Conservation (phyloP, 2,113 vertebrate species). For the Lagopus muta region DNA sequence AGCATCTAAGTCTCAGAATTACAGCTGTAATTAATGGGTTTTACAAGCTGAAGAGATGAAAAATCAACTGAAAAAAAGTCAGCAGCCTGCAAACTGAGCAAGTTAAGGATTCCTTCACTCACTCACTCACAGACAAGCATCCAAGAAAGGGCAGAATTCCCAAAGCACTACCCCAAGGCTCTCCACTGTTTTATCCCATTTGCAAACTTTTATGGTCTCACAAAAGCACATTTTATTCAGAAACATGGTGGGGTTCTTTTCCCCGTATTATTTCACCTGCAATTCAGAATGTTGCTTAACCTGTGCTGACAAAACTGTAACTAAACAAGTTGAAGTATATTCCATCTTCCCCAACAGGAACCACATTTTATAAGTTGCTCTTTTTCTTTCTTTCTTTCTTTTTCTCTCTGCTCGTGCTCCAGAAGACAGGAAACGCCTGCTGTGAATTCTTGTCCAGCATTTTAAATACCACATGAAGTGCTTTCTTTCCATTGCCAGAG, state of each 20-base stretch:
- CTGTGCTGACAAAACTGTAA: not conserved
- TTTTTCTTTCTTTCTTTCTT: not conserved
- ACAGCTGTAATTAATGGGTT: slow-evolving; percentile 9
- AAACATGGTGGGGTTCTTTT: not conserved
- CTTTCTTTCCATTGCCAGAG: not conserved
- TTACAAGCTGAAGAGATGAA: not conserved
- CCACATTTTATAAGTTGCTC: not conserved
- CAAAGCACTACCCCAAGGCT: not conserved
- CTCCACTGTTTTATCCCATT: not conserved
- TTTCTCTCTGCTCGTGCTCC: not conserved
- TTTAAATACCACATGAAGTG: not conserved
- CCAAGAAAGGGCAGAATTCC: not conserved
- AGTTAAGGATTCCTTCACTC: not conserved
- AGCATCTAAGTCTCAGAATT: not conserved
- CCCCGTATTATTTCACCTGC: not conserved
- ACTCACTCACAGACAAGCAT: not conserved
- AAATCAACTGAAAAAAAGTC: not conserved
- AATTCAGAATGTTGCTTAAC: not conserved
- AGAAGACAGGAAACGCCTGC: slow-evolving; percentile 24
- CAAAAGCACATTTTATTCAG: not conserved
- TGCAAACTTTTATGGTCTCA: not conserved
- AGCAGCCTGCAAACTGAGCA: not conserved
- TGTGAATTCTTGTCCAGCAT: slow-evolving; percentile 24
- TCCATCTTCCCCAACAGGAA: not conserved
- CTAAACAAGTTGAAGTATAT: not conserved